These are phyloP conservation scores for Neoarius graeffei DNA, from an alignment of 2,113 vertebrate species.

Conservation along the genomic window DNA sequence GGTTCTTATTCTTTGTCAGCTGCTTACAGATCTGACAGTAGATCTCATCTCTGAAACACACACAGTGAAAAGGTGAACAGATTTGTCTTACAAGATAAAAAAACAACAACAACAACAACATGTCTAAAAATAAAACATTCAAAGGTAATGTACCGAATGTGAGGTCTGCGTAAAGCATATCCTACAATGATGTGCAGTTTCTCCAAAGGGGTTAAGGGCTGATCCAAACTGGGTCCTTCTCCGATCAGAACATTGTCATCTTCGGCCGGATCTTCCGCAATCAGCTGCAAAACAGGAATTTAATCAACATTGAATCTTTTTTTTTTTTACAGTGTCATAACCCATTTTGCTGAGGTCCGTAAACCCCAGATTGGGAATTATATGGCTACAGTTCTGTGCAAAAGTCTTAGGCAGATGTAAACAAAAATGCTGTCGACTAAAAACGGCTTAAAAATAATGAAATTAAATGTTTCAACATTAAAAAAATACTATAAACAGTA, in stretches of 20 bases:
- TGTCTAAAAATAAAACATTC: not conserved
- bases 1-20: slow-evolving; percentile 80
- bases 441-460: too few relatives aligned
- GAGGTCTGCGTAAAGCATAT: slow-evolving; percentile 78
- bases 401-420: too few relatives aligned
- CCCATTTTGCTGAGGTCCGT: not conserved
- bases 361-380: not conserved
- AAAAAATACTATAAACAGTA: too few relatives aligned
- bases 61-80: not conserved
- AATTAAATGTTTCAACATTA: too few relatives aligned
- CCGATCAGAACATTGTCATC: slow-evolving; percentile 75
- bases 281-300: slow-evolving; percentile 4
- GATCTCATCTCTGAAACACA: slow-evolving; percentile 86
- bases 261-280: slow-evolving; percentile 52
- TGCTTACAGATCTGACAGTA: slow-evolving; percentile 99
- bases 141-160: slow-evolving; percentile 76
- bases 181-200: slow-evolving; percentile 91
- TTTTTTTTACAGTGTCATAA: not conserved
- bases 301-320: not conserved
- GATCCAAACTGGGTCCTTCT: slow-evolving; percentile 75
- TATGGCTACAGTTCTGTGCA: too few relatives aligned
- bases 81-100: not conserved
- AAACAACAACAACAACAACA: not conserved
- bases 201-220: slow-evolving; percentile 83
- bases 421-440: too few relatives aligned